Percentiles rank a stretch among this genome's conserved stretches.
Conservation (phyloP, 2,888 invertebrate species). For the Acanthosepion lycidas region DNA sequence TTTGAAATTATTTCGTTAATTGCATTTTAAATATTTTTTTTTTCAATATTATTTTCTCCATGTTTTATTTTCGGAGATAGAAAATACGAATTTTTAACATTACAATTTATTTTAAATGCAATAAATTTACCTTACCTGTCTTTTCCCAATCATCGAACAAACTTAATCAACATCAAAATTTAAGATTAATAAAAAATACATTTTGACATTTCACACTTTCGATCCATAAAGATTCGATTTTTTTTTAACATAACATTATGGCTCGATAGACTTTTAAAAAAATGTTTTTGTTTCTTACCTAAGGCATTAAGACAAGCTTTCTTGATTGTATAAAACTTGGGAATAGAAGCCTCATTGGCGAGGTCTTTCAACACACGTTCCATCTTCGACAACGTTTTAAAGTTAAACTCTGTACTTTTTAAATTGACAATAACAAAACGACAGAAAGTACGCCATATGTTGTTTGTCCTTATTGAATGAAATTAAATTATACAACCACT, state of each 20-base stretch:
- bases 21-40: too few relatives aligned
- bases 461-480: neutral
- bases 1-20: too few relatives aligned
- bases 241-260: neutral
- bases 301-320: slow-evolving; percentile 90
- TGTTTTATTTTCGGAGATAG: too few relatives aligned
- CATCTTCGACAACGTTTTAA: slow-evolving; percentile 78
- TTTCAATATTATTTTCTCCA: too few relatives aligned
- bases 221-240: neutral
- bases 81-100: too few relatives aligned
- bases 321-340: slow-evolving; percentile 84
- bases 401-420: neutral
- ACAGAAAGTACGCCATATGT: neutral
- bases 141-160: too few relatives aligned
- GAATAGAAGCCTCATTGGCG: slow-evolving; percentile 87
- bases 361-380: slow-evolving; percentile 90
- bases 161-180: too few relatives aligned
- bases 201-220: neutral
- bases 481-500: neutral
- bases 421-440: neutral
- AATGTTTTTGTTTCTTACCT: slow-evolving; percentile 79
- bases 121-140: too few relatives aligned
- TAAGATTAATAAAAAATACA: too few relatives aligned
- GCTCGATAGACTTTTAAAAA: neutral
- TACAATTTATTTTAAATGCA: too few relatives aligned